A percentile compares a stretch with the other conserved stretches of the same genome.
Evolutionary conservation across 2,888 invertebrate species (phyloP).

Genomic region (Cheiracanthium punctorium): DNA sequence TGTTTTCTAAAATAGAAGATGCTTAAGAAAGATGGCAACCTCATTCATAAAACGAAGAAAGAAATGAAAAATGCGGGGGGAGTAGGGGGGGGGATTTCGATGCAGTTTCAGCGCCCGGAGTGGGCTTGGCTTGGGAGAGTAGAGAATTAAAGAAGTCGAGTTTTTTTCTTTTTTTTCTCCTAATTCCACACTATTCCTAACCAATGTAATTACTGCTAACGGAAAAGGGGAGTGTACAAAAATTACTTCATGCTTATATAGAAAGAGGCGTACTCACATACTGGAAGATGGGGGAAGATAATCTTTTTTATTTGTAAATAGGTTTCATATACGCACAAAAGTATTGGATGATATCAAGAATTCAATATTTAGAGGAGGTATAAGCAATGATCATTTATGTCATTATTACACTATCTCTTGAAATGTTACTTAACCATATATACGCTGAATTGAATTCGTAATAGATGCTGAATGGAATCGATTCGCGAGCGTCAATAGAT

Average conservation of each 20-base stretch:
- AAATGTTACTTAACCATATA: not conserved
- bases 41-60: slow-evolving; percentile 1
- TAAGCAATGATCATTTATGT: not conserved
- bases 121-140: slow-evolving; percentile 46
- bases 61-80: slow-evolving; percentile 12
- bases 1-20: slow-evolving; percentile 45
- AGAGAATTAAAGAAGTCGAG: slow-evolving; percentile 8
- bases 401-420: not conserved
- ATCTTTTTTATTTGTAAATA: slow-evolving; percentile 55
- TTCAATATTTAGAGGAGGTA: not conserved
- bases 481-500: too few species aligned
- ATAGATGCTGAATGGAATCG: too few species aligned
- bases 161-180: not conserved
- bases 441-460: too few species aligned
- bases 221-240: slow-evolving; percentile 38
- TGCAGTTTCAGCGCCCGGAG: slow-evolving; percentile 19
- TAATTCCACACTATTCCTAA: slow-evolving; percentile 13
- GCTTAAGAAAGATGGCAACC: slow-evolving; percentile 31
- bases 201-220: slow-evolving; percentile 41
- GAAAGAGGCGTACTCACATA: slow-evolving; percentile 13
- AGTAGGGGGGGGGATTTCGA: too few species aligned
- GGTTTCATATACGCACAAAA: slow-evolving; percentile 39
- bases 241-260: not conserved
- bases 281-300: not conserved
- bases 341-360: not conserved